These are phyloP conservation scores for Perca fluviatilis DNA, from an alignment of 2,113 vertebrate genomes.

Conservation along the genomic window DNA sequence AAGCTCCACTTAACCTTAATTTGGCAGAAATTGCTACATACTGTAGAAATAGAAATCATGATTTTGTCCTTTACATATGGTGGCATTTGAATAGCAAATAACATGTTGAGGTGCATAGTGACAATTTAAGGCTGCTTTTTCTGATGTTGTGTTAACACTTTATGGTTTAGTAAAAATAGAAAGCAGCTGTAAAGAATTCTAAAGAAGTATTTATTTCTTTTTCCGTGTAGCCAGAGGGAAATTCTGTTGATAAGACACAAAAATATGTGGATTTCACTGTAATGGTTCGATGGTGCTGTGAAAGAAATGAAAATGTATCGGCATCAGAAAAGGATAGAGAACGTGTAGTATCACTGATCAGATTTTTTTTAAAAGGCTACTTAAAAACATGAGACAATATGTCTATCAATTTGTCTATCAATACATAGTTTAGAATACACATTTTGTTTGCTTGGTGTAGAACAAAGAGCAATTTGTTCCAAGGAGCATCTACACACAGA, in stretches of 20 bases:
- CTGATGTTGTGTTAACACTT: constrained; percentile 30
- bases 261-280: constrained; percentile 52
- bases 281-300: constrained; percentile 26
- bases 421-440: neutral
- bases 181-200: constrained; percentile 43
- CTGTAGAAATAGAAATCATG: constrained; percentile 42
- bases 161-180: constrained; percentile 57
- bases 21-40: constrained; percentile 35
- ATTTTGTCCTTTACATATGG: constrained; percentile 27
- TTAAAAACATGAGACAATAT: constrained; percentile 1
- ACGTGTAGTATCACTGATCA: constrained; percentile 14
- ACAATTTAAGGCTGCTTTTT: constrained; percentile 39
- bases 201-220: constrained; percentile 54
- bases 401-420: neutral
- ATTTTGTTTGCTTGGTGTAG: constrained; percentile 19
- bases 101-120: constrained; percentile 19
- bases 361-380: neutral
- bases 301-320: constrained; percentile 35
- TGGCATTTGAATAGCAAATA: constrained; percentile 43
- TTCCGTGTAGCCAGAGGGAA: constrained; percentile 41
- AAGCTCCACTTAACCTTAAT: constrained; percentile 46
- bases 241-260: constrained; percentile 38
- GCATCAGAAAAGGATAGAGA: constrained; percentile 17
- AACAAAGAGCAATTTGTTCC: constrained; percentile 56
- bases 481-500: constrained; percentile 38